phyloP scores from a whole-genome alignment of 2,888 invertebrate genomes.

The Drosophila subsilvestris region DNA sequence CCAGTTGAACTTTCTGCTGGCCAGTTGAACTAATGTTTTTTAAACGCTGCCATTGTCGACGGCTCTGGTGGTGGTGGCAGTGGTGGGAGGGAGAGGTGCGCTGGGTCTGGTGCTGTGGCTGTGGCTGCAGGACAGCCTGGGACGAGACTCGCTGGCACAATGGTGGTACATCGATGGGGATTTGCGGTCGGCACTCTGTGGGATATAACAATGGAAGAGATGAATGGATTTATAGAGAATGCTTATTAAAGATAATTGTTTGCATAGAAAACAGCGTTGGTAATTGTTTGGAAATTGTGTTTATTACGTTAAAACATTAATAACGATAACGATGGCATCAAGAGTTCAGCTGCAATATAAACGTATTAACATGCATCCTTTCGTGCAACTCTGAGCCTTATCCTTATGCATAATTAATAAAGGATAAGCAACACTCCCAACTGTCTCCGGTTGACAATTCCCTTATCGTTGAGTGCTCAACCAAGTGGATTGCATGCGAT shows the following conservation, averaged over 20 bases:
- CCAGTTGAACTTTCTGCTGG: slow-evolving; percentile 47
- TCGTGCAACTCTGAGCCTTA: too few relatives aligned
- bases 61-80: slow-evolving; percentile 10
- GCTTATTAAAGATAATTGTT: slow-evolving; percentile 16
- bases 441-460: neutral
- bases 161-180: slow-evolving; percentile 22
- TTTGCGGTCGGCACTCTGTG: slow-evolving; percentile 38
- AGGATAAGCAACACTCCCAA: too few relatives aligned
- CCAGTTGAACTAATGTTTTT: slow-evolving; percentile 71
- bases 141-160: slow-evolving; percentile 6
- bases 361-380: too few relatives aligned
- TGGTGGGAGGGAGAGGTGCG: neutral
- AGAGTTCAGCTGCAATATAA: too few relatives aligned
- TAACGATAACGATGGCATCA: neutral
- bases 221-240: slow-evolving; percentile 20
- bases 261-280: slow-evolving; percentile 1
- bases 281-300: neutral
- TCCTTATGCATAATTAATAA: too few relatives aligned
- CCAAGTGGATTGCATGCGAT: neutral
- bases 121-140: slow-evolving; percentile 2
- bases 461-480: neutral
- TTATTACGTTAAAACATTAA: neutral
- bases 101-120: neutral
- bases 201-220: slow-evolving; percentile 38
- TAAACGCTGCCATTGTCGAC: slow-evolving; percentile 58